These are phyloP conservation scores for Gambusia affinis DNA, from an alignment of 2,113 vertebrate species.

Conservation along the genomic window DNA sequence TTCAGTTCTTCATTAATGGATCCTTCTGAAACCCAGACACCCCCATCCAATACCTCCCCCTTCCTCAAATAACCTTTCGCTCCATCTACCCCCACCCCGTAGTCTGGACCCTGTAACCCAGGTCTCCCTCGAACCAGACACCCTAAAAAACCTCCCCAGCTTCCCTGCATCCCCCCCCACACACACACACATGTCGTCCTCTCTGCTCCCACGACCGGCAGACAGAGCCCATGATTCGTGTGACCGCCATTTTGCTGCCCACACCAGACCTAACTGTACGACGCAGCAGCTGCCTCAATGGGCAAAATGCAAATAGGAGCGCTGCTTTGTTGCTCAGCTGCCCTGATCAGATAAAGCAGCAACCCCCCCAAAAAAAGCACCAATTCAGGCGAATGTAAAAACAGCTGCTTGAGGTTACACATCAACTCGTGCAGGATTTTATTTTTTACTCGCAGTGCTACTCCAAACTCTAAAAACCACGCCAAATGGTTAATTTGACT, in stretches of 20 bases:
- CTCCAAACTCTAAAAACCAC: conserved; percentile 12
- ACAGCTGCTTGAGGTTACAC: conserved; percentile 17
- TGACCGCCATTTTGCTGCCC: conserved; percentile 79
- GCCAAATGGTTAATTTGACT: not conserved
- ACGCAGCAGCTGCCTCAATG: conserved; percentile 69
- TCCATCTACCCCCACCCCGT: conserved; percentile 56
- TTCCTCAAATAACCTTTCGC: conserved; percentile 68
- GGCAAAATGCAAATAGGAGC: conserved; percentile 66
- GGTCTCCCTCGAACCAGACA: conserved; percentile 64
- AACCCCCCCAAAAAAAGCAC: not conserved
- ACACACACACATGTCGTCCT: not conserved
- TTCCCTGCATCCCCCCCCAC: not conserved
- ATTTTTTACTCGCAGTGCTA: not conserved
- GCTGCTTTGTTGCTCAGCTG: conserved; percentile 53
- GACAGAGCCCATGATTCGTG: conserved; percentile 68
- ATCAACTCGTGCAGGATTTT: conserved; percentile 1
- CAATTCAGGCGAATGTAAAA: conserved; percentile 28
- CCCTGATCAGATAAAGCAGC: conserved; percentile 56
- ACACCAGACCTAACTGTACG: conserved; percentile 70
- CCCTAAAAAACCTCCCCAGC: conserved; percentile 50
- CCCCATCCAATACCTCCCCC: conserved; percentile 33
- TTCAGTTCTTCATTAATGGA: conserved; percentile 71
- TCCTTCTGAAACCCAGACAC: conserved; percentile 69
- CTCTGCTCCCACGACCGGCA: conserved; percentile 56
- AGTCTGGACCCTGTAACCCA: conserved; percentile 69